phyloP scores from a whole-genome alignment of 2,113 vertebrate genomes.

The Myrmecophaga tridactyla region DNA sequence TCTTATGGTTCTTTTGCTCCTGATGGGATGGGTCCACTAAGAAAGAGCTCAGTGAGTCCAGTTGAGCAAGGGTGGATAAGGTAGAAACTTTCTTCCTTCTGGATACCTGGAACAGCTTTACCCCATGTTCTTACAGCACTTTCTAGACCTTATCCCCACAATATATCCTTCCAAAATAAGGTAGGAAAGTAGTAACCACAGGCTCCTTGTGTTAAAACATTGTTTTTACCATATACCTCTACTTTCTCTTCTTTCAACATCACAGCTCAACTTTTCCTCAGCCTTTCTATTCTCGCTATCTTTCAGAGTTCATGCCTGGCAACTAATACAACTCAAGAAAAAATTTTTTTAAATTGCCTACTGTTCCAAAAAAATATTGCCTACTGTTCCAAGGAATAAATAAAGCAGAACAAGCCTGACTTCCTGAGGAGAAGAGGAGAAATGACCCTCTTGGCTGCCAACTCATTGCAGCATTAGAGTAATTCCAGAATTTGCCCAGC shows the following conservation, averaged over 20 bases:
- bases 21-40: background rate
- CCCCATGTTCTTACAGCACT: background rate
- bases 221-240: background rate
- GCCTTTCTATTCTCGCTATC: background rate
- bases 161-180: background rate
- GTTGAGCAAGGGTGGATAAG: background rate
- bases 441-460: background rate
- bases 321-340: background rate
- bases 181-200: background rate
- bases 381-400: background rate
- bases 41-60: background rate
- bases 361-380: background rate
- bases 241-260: fast-evolving
- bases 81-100: background rate
- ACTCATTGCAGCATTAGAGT: background rate
- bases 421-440: background rate
- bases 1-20: fast-evolving
- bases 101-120: background rate
- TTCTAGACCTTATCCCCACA: background rate
- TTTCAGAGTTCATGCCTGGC: background rate
- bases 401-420: background rate
- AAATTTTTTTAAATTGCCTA: background rate
- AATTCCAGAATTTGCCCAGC: conserved; percentile 7
- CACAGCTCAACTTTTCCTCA: background rate
- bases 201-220: background rate